Evolutionary conservation across 1,140 invertebrate genomes (phyloP).

Genomic region (Calliphora vicina): DNA sequence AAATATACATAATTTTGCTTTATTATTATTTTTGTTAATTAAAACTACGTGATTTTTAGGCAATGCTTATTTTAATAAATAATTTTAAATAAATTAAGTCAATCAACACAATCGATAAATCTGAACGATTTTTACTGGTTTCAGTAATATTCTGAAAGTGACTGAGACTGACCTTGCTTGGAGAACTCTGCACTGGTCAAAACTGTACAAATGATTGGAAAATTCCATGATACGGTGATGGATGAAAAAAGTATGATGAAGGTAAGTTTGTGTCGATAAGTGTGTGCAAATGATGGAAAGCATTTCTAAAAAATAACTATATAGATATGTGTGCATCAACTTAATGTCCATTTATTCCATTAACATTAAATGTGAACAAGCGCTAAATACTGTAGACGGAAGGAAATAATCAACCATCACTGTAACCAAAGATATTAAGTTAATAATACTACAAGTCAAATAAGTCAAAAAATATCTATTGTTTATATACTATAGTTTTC

Average conservation of each 20-base stretch:
- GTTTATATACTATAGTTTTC: neutral
- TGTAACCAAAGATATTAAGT: neutral
- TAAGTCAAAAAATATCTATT: neutral
- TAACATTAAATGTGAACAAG: neutral
- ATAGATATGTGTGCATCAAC: neutral
- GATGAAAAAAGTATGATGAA: constrained; percentile 10
- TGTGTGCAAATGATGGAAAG: neutral
- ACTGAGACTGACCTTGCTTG: neutral
- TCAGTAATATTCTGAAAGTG: constrained; percentile 1
- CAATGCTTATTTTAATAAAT: neutral
- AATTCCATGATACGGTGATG: constrained; percentile 9
- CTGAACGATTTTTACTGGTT: neutral
- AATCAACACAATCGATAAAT: neutral
- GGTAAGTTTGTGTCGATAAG: constrained; percentile 1
- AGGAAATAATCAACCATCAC: neutral
- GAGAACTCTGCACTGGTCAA: neutral
- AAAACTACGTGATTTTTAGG: neutral
- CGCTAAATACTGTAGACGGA: neutral
- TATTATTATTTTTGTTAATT: neutral
- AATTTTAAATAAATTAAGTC: neutral
- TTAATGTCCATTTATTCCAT: neutral
- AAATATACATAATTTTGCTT: neutral
- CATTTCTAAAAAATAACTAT: neutral
- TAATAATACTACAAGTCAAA: neutral
- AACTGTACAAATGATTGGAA: constrained; percentile 16